Percentiles rank a stretch among this genome's conserved stretches.
Conservation (phyloP, 2,113 vertebrate genomes). For the Pithys albifrons region DNA sequence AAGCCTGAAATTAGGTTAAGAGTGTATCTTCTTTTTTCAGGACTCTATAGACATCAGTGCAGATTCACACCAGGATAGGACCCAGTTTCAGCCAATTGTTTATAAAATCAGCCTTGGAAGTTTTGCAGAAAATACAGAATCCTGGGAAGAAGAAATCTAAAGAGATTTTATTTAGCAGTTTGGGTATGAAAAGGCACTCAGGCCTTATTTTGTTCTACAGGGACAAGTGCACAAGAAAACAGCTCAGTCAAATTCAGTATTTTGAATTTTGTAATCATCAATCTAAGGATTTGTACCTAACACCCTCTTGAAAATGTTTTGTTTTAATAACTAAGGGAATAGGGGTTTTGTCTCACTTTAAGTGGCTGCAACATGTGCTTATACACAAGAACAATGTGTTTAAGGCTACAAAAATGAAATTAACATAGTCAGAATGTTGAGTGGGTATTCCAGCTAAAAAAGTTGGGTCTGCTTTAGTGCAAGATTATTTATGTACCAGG, state of each 20-base stretch:
- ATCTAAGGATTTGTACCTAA: not conserved
- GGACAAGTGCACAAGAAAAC: not conserved
- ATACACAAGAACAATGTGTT: not conserved
- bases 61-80: not conserved
- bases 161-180: not conserved
- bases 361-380: not conserved
- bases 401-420: not conserved
- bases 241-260: not conserved
- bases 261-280: not conserved
- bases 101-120: not conserved
- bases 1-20: not conserved
- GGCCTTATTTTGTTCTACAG: not conserved
- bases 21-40: not conserved
- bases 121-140: not conserved
- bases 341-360: not conserved
- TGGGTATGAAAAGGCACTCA: not conserved
- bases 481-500: not conserved
- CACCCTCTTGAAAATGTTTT: not conserved
- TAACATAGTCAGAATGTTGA: not conserved
- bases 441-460: not conserved
- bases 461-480: not conserved
- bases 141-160: not conserved
- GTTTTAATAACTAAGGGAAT: not conserved
- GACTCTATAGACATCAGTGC: not conserved
- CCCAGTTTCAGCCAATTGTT: not conserved